Evolutionary conservation across 2,888 invertebrate species (phyloP).

Genomic region (Melanostoma mellinum): DNA sequence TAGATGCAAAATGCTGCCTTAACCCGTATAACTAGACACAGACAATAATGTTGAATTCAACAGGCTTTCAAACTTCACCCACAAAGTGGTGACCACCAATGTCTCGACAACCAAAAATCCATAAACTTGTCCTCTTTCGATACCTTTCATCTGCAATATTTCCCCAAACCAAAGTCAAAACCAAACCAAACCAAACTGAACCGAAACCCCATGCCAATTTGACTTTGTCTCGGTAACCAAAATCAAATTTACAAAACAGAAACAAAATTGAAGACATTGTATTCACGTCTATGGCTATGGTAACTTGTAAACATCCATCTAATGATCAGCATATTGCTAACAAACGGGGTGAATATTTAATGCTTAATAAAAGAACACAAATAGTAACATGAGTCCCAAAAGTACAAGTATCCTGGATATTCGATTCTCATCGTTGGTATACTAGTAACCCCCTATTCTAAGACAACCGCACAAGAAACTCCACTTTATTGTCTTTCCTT

Average conservation of each 20-base stretch:
- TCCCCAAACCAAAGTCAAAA: too few relatives aligned
- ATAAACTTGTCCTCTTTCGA: too few relatives aligned
- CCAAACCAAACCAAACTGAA: too few relatives aligned
- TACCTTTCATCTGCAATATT: too few relatives aligned
- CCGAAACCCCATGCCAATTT: background rate
- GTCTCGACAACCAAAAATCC: too few relatives aligned
- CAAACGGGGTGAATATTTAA: constrained; percentile 72
- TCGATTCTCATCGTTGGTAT: constrained; percentile 38
- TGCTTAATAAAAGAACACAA: constrained; percentile 69
- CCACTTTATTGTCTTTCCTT: constrained; percentile 54
- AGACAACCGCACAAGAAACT: constrained; percentile 27
- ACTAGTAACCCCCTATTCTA: background rate
- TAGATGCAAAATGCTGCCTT: too few relatives aligned
- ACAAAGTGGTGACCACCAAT: too few relatives aligned
- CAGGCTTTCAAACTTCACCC: too few relatives aligned
- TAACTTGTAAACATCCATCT: constrained; percentile 70
- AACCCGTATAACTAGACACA: too few relatives aligned
- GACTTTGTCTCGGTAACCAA: constrained; percentile 8
- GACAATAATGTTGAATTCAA: too few relatives aligned
- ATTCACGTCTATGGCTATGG: constrained; percentile 41
- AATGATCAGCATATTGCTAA: constrained; percentile 70
- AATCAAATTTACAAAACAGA: constrained; percentile 46
- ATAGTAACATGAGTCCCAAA: constrained; percentile 64
- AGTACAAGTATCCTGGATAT: constrained; percentile 25
- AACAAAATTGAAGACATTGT: background rate